Percentiles rank a stretch among this genome's conserved stretches.
These are phyloP conservation scores for Gnathonemus longibarbis DNA, from an alignment of 2,113 vertebrate species.

Conservation along the genomic window DNA sequence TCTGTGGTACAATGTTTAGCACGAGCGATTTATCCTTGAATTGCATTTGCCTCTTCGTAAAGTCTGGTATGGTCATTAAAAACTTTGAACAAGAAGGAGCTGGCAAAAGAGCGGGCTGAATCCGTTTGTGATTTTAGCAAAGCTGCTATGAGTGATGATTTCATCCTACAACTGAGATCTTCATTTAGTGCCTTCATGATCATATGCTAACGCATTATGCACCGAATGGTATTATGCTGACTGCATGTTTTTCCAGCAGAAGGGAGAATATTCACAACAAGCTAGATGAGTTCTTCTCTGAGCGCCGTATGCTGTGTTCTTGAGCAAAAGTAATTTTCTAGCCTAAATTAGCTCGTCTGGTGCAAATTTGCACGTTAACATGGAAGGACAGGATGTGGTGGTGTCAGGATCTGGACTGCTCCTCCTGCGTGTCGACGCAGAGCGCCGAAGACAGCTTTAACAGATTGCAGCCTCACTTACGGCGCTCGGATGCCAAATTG, in stretches of 20 bases:
- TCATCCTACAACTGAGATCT: background rate
- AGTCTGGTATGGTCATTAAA: background rate
- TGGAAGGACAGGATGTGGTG: background rate
- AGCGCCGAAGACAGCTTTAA: constrained; percentile 32
- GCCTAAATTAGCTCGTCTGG: background rate
- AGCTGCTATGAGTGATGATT: background rate
- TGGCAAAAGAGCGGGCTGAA: background rate
- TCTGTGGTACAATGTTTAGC: background rate
- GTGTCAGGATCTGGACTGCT: no score
- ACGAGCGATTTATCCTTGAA: background rate
- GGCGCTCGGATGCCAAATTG: constrained; percentile 41
- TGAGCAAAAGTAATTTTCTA: constrained; percentile 10
- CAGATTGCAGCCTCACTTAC: constrained; percentile 40
- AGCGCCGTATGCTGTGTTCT: background rate
- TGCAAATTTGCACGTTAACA: background rate
- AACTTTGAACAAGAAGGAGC: background rate
- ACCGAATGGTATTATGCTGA: constrained; percentile 36
- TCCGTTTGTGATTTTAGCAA: background rate
- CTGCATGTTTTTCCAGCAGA: constrained; percentile 39
- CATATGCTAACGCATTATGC: background rate
- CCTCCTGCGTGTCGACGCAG: background rate
- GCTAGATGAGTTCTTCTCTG: constrained; percentile 38
- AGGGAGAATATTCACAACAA: constrained; percentile 44
- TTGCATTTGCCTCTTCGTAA: background rate
- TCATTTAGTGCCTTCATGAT: background rate